A percentile compares a stretch with the other conserved stretches of the same genome.
Evolutionary conservation across 1,140 invertebrate species (phyloP).

Genomic region (Rhagoletis pomonella): DNA sequence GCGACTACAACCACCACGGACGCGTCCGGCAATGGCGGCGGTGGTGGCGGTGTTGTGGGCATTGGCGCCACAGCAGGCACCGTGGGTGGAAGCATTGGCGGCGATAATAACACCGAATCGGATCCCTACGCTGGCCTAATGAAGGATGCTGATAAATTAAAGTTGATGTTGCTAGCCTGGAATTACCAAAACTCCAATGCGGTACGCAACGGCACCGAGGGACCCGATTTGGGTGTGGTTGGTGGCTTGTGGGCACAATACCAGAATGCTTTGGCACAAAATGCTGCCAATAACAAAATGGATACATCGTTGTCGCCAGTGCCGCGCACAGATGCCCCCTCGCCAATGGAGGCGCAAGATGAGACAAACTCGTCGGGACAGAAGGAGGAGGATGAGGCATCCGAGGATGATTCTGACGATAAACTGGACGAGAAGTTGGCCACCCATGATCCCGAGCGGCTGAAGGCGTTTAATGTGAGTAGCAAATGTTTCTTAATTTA

Average conservation of each 20-base stretch:
- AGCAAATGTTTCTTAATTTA: background rate
- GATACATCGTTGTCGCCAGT: constrained; percentile 71
- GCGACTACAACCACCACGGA: constrained; percentile 60
- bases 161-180: constrained; percentile 89
- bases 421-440: constrained; percentile 84
- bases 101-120: constrained; percentile 63
- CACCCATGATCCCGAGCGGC: constrained; percentile 93
- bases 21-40: constrained; percentile 52
- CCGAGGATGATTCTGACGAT: constrained; percentile 93
- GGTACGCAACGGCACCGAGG: constrained; percentile 73
- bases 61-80: constrained; percentile 14
- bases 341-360: constrained; percentile 83
- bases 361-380: constrained; percentile 95
- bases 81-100: constrained; percentile 31
- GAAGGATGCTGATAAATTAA: constrained; percentile 89
- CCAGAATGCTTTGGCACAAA: constrained; percentile 75
- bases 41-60: constrained; percentile 12
- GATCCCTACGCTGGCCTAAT: constrained; percentile 75
- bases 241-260: constrained; percentile 87
- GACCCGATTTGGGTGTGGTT: constrained; percentile 76
- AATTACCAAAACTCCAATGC: constrained; percentile 85
- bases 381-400: constrained; percentile 94
- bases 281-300: constrained; percentile 66
- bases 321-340: constrained; percentile 65
- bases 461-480: constrained; percentile 98